Evolutionary conservation across 1,140 invertebrate species (phyloP), one percentile per base, ranked within the genome.

Genomic region (Mesaphorura yosii): DNA sequence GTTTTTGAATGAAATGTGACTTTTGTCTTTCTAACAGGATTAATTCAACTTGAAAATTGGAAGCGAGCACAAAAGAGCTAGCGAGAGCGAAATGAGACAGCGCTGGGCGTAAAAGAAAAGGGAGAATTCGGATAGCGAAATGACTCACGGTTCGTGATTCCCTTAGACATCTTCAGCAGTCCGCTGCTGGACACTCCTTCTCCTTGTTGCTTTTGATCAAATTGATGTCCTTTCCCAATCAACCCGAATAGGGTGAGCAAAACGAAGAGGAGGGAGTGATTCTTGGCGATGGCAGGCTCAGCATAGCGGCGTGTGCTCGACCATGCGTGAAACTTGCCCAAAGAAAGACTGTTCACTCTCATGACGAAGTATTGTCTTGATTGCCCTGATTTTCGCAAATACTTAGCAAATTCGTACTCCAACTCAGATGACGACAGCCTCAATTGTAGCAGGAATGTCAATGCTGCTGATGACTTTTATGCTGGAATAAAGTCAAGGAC

Each of bases 61-160:
- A 34, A 10, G 31, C n/a, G 31, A n/a, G 10, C 31, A 34, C 31
- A 34, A n/a, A n/a, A 34, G 31, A n/a, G 31, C 31, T 34, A n/a
- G 31, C n/a, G 10, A 34, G n/a, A 34, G n/a, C n/a, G 31, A 10
- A n/a, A n/a, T n/a, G 10, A 34, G n/a, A 34, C n/a, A 10, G n/a
- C 10, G 31, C n/a, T 34, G n/a, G 31, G 12, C n/a, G 12, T 2
- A 10, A 23, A 23, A 39, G 15, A 17, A 5, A 10, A n/a, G 26
- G 44, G 27, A 29, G 20, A 23, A 25, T 41, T 37, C 48, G 45
- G 39, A 20, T 20, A 31, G 41, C 23, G 44, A 54, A 53, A 59
- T 59, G 53, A 48, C 58, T 57, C 48, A 50, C 39, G 54, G 51
- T 57, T 60, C 54, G 58, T 60, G 58, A 60, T 53, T 53, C 39